Evolutionary conservation across 2,888 invertebrate species (phyloP).

Genomic region (Phyllotreta cruciferae): DNA sequence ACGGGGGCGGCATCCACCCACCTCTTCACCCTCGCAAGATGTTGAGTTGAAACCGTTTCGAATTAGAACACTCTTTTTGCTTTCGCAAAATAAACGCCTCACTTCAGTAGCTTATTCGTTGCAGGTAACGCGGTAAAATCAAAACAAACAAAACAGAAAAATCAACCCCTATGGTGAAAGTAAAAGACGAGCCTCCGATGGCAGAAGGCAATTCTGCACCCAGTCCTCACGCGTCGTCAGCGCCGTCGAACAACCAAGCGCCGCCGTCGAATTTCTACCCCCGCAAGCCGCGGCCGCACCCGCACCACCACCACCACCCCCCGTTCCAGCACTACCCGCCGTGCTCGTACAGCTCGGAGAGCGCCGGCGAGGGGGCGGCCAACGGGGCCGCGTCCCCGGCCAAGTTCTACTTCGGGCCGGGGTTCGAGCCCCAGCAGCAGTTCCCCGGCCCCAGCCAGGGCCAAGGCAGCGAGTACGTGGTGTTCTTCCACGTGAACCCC

Average conservation of each 20-base stretch:
- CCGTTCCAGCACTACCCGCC: conserved; percentile 59
- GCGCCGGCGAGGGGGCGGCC: conserved; percentile 50
- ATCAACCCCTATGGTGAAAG: conserved; percentile 57
- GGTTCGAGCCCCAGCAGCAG: conserved; percentile 64
- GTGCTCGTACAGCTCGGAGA: conserved; percentile 64
- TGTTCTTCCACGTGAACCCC: conserved; percentile 77
- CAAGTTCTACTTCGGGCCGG: conserved; percentile 68
- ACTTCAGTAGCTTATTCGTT: conserved; percentile 17
- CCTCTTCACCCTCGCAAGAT: conserved; percentile 13
- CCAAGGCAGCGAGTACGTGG: conserved; percentile 66
- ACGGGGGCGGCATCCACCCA: background rate
- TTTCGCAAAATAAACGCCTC: background rate
- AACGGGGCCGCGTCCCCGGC: conserved; percentile 62
- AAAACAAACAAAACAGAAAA: background rate
- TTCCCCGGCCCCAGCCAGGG: conserved; percentile 50
- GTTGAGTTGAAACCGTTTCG: conserved; percentile 5
- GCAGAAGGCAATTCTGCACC: conserved; percentile 53
- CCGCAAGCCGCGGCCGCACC: conserved; percentile 39
- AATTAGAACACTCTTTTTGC: background rate
- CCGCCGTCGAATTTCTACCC: conserved; percentile 30
- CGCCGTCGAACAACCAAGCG: conserved; percentile 19
- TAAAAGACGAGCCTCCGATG: conserved; percentile 58
- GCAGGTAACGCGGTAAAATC: conserved; percentile 31
- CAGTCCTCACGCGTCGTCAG: conserved; percentile 38
- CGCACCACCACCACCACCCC: conserved; percentile 64